Evolutionary conservation across 2,797 vertebrate species (phyloP), one percentile per base, ranked within the genome.

Genomic region (Chloroceryle amazona): DNA sequence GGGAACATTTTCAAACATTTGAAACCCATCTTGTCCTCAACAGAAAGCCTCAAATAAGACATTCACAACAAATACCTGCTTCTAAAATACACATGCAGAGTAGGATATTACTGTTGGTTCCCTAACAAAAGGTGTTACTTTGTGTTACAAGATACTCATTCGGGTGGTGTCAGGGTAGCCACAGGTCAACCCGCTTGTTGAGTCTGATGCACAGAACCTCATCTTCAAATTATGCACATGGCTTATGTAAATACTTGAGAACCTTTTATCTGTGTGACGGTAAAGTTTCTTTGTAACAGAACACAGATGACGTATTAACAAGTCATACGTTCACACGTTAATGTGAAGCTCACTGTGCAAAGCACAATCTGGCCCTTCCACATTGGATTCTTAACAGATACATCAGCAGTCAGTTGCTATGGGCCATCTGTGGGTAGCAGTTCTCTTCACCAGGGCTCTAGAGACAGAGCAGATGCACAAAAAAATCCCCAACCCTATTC

Each of bases 381-480:
- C 65, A 61, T 12, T 9, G 41, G n/a, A 71, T 63, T 88, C 68
- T 52, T 51, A 25, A 72, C 5, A 6, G 0, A 2, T 49, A 49
- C 21, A 29, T 39, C 66, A 72, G 39, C 67, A 67, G 46, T 8
- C 33, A 71, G 67, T 1, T 55, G 54, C 71, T 39, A 10, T 2
- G 1, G 0, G 55, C 49, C n/a, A 13, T 5, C 60, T 47, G 33
- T 15, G 33, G 33, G 42, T 26, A 83, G 46, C 18, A 11, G 21
- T 78, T 29, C 10, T 42, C 66, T 58, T 62, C 70, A 57, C 42
- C 35, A 71, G 44, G 60, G 44, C 81, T 65, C 42, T n/a, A 70
- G 42, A 72, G 76, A 83, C 58, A 90, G 79, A 95, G 35, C 86
- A 84, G 41, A 67, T 74, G 60, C 57, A 91, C 28, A 80, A 66